phyloP scores from a whole-genome alignment of 1,140 invertebrate genomes.

The Drosophila arawakana region DNA sequence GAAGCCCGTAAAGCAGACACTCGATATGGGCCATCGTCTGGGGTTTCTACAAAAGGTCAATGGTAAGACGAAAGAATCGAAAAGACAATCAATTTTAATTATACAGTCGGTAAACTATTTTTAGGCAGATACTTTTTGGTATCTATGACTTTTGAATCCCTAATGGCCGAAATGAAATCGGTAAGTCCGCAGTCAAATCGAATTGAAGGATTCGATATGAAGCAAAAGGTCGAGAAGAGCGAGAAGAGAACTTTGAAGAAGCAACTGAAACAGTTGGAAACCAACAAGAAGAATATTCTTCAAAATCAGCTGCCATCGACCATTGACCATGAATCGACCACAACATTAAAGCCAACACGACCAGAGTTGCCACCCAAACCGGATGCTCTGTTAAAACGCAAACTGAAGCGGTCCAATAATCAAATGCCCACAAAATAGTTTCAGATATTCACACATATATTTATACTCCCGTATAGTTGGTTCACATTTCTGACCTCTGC shows the following conservation, averaged over 20 bases:
- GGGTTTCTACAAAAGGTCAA: constrained; percentile 63
- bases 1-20: constrained; percentile 59
- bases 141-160: constrained; percentile 47
- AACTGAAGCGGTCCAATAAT: constrained; percentile 12
- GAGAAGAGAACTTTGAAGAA: constrained; percentile 32
- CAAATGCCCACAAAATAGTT: constrained; percentile 12
- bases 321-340: constrained; percentile 5
- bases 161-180: constrained; percentile 35
- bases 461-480: neutral
- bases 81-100: neutral
- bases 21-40: constrained; percentile 51
- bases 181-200: neutral
- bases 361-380: neutral
- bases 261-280: neutral
- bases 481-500: neutral
- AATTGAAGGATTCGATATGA: neutral
- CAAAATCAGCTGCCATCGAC: neutral
- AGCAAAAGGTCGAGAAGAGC: constrained; percentile 39
- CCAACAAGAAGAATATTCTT: neutral
- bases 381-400: constrained; percentile 6
- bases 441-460: neutral
- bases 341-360: constrained; percentile 24
- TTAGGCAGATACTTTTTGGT: constrained; percentile 59
- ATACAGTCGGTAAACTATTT: neutral
- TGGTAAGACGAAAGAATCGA: constrained; percentile 26